phyloP scores from a whole-genome alignment of 2,888 invertebrate genomes.

The Pyralis farinalis region DNA sequence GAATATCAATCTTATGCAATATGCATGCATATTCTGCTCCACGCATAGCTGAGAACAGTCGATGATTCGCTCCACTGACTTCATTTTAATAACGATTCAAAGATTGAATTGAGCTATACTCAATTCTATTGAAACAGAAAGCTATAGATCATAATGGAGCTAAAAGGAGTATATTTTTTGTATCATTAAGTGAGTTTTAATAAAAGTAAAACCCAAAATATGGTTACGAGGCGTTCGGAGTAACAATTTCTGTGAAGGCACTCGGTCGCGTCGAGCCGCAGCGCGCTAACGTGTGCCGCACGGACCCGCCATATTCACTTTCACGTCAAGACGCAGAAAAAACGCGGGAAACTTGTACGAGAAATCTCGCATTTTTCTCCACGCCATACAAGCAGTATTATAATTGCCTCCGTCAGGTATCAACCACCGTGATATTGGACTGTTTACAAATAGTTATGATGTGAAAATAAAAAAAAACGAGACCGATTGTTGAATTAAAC shows the following conservation, averaged over 20 bases:
- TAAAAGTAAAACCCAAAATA: slow-evolving; percentile 30
- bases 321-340: slow-evolving; percentile 55
- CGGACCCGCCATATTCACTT: slow-evolving; percentile 44
- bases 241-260: slow-evolving; percentile 29
- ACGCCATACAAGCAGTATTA: slow-evolving; percentile 33
- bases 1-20: slow-evolving; percentile 41
- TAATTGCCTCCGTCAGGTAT: slow-evolving; percentile 30
- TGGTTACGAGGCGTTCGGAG: slow-evolving; percentile 6
- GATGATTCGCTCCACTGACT: slow-evolving; percentile 25
- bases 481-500: slow-evolving; percentile 18
- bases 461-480: slow-evolving; percentile 46
- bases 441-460: slow-evolving; percentile 56
- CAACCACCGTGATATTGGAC: slow-evolving; percentile 33
- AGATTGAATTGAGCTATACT: neutral
- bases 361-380: slow-evolving; percentile 44
- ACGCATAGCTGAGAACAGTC: slow-evolving; percentile 22
- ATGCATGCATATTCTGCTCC: slow-evolving; percentile 27
- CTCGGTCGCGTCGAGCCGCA: slow-evolving; percentile 47
- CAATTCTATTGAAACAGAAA: neutral
- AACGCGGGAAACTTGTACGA: slow-evolving; percentile 49
- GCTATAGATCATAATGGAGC: neutral
- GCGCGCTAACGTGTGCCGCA: slow-evolving; percentile 58
- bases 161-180: neutral
- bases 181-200: slow-evolving; percentile 16
- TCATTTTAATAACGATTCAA: slow-evolving; percentile 18